Percentiles rank a stretch among this genome's conserved stretches.
These are phyloP conservation scores for Pseudocheirus occidentalis DNA, from an alignment of 2,797 vertebrate genomes.

Conservation along the genomic window DNA sequence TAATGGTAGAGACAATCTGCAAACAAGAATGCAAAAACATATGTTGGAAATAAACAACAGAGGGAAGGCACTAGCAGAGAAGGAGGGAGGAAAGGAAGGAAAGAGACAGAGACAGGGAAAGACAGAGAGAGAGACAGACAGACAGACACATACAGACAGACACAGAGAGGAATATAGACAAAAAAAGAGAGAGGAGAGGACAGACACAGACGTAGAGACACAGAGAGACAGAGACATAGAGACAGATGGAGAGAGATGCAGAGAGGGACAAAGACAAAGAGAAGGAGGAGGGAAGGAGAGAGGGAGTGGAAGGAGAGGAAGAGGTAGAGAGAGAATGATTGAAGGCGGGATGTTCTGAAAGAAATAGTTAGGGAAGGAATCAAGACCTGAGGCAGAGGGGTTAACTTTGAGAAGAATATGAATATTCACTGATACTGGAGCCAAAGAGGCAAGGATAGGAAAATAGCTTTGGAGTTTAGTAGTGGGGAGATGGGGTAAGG, in stretches of 20 bases:
- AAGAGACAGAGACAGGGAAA: background rate
- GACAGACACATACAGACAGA: too few species aligned
- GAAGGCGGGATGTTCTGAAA: background rate
- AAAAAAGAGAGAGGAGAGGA: background rate
- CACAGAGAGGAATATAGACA: background rate
- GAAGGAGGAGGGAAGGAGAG: rapidly evolving
- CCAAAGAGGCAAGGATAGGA: background rate
- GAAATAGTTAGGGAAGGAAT: background rate
- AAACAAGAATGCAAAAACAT: background rate
- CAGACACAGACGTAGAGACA: background rate
- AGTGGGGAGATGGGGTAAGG: background rate
- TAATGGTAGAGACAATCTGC: background rate
- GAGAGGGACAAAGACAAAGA: too few species aligned
- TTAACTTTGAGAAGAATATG: background rate
- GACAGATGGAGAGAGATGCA: too few species aligned
- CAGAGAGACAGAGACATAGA: background rate
- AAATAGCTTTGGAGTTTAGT: background rate
- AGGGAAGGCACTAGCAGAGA: background rate
- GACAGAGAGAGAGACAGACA: background rate
- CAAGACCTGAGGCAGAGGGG: background rate
- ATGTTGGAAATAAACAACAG: background rate
- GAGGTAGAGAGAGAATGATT: background rate
- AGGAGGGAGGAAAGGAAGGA: too few species aligned
- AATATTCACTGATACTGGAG: background rate
- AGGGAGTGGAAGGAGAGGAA: too few species aligned